A percentile compares a stretch with the other conserved stretches of the same genome.
These are phyloP conservation scores for Aleiodes sp. DNA, from an alignment of 1,140 invertebrate species.

Conservation along the genomic window DNA sequence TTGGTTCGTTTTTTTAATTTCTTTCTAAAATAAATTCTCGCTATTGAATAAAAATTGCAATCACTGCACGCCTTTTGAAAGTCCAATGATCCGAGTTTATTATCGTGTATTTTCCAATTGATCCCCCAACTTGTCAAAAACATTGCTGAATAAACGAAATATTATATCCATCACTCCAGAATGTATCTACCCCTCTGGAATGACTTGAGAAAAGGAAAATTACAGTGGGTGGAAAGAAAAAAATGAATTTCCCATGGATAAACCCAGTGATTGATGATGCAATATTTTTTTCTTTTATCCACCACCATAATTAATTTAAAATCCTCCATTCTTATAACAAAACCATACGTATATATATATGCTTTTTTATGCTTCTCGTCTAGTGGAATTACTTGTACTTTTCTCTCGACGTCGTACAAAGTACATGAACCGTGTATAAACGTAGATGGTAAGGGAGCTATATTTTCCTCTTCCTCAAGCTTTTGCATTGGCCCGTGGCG, in stretches of 20 bases:
- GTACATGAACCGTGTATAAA: constrained; percentile 19
- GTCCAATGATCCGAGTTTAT: too few relatives aligned
- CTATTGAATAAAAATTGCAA: too few relatives aligned
- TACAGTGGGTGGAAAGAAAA: not conserved
- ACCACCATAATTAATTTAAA: not conserved
- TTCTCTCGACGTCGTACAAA: not conserved
- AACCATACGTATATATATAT: constrained; percentile 1
- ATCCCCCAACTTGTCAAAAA: too few relatives aligned
- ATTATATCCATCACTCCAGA: not conserved
- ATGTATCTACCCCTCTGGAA: not conserved
- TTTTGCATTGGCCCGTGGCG: not conserved
- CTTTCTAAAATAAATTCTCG: too few relatives aligned
- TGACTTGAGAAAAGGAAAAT: not conserved
- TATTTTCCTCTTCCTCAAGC: not conserved
- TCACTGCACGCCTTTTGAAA: too few relatives aligned
- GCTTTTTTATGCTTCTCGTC: not conserved
- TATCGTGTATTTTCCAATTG: too few relatives aligned
- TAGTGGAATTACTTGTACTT: not conserved
- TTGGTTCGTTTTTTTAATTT: too few relatives aligned
- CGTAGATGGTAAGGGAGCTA: not conserved
- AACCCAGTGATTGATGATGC: not conserved
- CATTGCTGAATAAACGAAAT: too few relatives aligned
- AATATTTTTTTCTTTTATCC: not conserved
- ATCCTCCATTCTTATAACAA: too few relatives aligned
- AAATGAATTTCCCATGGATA: not conserved